Conservation (phyloP, 2,113 vertebrate genomes). For the Microtus pennsylvanicus region DNA sequence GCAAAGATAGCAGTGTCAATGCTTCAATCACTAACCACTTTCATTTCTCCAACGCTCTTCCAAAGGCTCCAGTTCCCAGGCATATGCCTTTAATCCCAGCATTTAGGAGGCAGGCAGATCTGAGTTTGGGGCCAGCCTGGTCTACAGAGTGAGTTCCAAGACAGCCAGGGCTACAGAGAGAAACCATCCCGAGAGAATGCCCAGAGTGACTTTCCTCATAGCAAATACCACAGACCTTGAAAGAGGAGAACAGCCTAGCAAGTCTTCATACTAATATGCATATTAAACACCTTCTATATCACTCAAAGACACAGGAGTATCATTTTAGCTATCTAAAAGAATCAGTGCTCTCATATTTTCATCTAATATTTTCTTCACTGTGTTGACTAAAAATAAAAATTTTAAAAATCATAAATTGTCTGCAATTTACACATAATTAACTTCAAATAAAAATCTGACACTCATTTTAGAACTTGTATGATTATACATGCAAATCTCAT, state of each 20-base stretch:
- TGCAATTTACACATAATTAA: slow-evolving; percentile 48
- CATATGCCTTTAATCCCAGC: background rate
- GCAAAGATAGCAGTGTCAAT: slow-evolving; percentile 73
- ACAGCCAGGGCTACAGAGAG: background rate
- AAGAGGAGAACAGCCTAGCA: background rate
- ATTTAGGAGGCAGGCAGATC: background rate
- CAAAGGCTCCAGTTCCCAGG: background rate
- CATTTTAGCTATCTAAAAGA: slow-evolving; percentile 5
- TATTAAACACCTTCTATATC: background rate
- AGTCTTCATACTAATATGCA: background rate
- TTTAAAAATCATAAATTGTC: background rate
- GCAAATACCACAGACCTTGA: slow-evolving; percentile 15
- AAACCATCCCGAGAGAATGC: slow-evolving; percentile 53
- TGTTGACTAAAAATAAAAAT: background rate
- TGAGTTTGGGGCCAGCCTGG: background rate
- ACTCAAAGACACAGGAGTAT: background rate
- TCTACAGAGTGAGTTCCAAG: background rate
- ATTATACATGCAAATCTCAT: background rate
- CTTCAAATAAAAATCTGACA: slow-evolving; percentile 28
- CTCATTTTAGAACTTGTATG: background rate
- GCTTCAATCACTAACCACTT: background rate
- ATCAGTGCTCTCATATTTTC: background rate
- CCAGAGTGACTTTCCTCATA: background rate
- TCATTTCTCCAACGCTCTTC: background rate
- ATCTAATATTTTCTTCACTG: background rate